Conservation (phyloP, 2,888 invertebrate species). For the Gibbula magus region DNA sequence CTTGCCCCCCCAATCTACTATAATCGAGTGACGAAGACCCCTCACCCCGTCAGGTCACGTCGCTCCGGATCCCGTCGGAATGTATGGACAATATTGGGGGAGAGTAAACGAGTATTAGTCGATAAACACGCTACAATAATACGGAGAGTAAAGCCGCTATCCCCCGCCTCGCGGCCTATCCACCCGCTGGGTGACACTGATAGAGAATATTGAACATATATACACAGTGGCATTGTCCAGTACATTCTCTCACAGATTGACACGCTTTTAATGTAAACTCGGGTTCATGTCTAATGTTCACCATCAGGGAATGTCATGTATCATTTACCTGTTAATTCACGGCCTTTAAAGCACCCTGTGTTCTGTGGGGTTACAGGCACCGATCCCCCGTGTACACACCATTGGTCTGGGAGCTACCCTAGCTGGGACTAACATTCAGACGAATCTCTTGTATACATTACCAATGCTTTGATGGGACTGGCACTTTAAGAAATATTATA, state of each 20-base stretch:
- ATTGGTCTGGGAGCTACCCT: no score
- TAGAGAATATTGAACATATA: constrained; percentile 5
- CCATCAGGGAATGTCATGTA: background rate
- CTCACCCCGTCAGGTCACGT: background rate
- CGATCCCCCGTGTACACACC: no score
- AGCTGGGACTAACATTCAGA: no score
- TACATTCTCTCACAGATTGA: background rate
- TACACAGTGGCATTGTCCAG: background rate
- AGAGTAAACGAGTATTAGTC: background rate
- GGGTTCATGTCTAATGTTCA: background rate
- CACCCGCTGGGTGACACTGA: background rate
- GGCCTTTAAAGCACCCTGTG: background rate
- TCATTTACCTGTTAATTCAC: constrained; percentile 11
- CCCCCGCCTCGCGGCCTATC: background rate
- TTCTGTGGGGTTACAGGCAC: background rate
- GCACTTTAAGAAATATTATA: no score
- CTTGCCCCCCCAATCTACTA: background rate
- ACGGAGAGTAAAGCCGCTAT: background rate
- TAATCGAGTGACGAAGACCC: background rate
- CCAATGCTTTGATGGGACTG: no score
- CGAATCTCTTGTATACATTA: no score
- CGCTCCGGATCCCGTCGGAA: background rate
- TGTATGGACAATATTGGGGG: background rate
- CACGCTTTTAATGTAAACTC: background rate
- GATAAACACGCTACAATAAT: background rate